Percentiles rank a stretch among this genome's conserved stretches.
These are phyloP conservation scores for Amyelois transitella DNA, from an alignment of 1,140 invertebrate genomes.

Conservation along the genomic window DNA sequence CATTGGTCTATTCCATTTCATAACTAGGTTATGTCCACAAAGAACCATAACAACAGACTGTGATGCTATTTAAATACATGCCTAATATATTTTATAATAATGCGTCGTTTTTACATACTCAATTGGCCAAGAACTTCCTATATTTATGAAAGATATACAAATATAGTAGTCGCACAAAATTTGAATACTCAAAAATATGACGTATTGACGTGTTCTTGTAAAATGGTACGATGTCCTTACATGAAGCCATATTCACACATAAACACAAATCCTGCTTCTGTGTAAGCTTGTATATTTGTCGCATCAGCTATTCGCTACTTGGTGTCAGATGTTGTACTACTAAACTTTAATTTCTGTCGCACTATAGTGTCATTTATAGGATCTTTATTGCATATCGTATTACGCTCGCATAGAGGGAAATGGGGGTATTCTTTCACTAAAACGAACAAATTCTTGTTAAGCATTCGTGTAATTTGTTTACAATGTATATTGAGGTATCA, in stretches of 20 bases:
- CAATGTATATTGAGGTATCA: too few relatives aligned
- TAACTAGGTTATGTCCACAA: background rate
- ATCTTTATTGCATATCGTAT: background rate
- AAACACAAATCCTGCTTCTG: background rate
- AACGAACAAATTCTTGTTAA: background rate
- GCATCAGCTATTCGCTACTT: background rate
- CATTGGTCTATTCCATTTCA: background rate
- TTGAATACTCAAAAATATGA: background rate
- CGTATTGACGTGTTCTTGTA: background rate
- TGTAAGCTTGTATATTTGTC: slow-evolving; percentile 2
- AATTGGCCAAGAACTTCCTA: background rate
- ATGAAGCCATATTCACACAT: background rate
- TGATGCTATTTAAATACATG: background rate
- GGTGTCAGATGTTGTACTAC: background rate
- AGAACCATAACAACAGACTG: background rate
- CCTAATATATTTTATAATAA: background rate
- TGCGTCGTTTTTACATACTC: background rate
- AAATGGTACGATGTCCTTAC: background rate
- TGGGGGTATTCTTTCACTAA: background rate
- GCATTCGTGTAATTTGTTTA: too few relatives aligned
- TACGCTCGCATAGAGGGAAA: background rate
- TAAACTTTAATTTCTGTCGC: background rate
- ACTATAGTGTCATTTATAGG: background rate
- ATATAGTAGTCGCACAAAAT: too few relatives aligned
- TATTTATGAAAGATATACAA: too few relatives aligned